Percentiles rank a stretch among this genome's conserved stretches.
These are phyloP conservation scores for Calliphora vicina DNA, from an alignment of 1,140 invertebrate genomes.

Conservation along the genomic window DNA sequence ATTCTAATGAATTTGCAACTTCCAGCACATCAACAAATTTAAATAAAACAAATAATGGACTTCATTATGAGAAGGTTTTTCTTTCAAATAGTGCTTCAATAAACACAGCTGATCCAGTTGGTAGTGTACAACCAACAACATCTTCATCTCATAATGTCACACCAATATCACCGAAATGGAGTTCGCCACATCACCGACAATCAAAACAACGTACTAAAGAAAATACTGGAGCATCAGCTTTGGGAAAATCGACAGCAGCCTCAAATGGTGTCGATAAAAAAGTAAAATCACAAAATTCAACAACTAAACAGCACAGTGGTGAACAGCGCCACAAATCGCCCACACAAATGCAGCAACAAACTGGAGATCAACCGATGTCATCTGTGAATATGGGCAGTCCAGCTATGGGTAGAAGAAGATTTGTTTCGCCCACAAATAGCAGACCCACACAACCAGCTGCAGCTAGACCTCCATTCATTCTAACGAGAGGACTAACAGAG, in stretches of 20 bases:
- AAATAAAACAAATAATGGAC: slow-evolving; percentile 26
- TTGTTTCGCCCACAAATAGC: not conserved
- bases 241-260: not conserved
- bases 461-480: slow-evolving; percentile 42
- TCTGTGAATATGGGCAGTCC: not conserved
- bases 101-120: not conserved
- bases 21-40: not conserved
- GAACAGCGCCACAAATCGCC: slow-evolving; percentile 12
- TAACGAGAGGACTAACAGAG: slow-evolving; percentile 59
- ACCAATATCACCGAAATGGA: slow-evolving; percentile 27
- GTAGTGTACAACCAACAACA: slow-evolving; percentile 40
- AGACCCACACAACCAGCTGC: slow-evolving; percentile 28
- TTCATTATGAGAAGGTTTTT: slow-evolving; percentile 60
- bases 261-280: slow-evolving; percentile 22
- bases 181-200: not conserved
- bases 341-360: slow-evolving; percentile 14
- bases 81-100: slow-evolving; percentile 52
- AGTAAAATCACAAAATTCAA: not conserved
- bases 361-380: not conserved
- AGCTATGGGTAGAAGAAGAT: not conserved
- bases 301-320: not conserved
- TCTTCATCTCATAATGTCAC: slow-evolving; percentile 31
- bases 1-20: not conserved
- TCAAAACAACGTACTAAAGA: not conserved
- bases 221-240: not conserved